Conservation (phyloP, 2,888 invertebrate genomes). For the Lasioglossum malachurum region DNA sequence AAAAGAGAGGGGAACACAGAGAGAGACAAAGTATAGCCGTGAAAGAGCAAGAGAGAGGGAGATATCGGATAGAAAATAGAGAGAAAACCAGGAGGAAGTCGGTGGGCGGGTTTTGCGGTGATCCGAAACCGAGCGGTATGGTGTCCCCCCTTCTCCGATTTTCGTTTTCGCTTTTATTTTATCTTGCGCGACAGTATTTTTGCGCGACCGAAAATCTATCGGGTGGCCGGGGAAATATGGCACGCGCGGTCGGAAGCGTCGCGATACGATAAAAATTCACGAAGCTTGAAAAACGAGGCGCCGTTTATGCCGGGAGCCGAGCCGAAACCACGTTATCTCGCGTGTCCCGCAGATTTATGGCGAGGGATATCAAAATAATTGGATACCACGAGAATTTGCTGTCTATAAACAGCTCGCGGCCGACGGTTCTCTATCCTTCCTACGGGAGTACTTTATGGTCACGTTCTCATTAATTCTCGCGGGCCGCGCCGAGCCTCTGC, state of each 20-base stretch:
- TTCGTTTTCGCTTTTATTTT: conserved; percentile 39
- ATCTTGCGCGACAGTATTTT: conserved; percentile 64
- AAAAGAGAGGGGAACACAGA: conserved; percentile 41
- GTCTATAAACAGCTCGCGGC: conserved; percentile 44
- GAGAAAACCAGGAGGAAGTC: conserved; percentile 35
- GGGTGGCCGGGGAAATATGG: conserved; percentile 67
- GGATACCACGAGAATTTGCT: conserved; percentile 60
- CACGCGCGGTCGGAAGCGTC: conserved; percentile 61
- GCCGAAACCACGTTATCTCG: conserved; percentile 60
- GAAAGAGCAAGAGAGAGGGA: conserved; percentile 17
- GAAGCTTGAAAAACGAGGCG: conserved; percentile 71
- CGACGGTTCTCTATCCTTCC: background rate
- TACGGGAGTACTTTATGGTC: background rate
- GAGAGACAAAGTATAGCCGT: background rate
- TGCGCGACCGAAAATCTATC: conserved; percentile 65
- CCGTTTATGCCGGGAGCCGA: conserved; percentile 46
- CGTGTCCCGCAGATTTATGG: conserved; percentile 49
- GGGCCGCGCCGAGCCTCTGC: background rate
- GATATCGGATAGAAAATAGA: conserved; percentile 28
- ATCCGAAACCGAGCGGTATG: conserved; percentile 63
- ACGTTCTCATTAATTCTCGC: conserved; percentile 2
- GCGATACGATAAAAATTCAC: conserved; percentile 71
- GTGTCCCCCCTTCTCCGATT: conserved; percentile 37
- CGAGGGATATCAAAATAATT: conserved; percentile 59
- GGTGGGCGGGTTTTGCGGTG: conserved; percentile 43